Conservation (phyloP, 1,140 invertebrate species). For the Philopotamus ludificatus region DNA sequence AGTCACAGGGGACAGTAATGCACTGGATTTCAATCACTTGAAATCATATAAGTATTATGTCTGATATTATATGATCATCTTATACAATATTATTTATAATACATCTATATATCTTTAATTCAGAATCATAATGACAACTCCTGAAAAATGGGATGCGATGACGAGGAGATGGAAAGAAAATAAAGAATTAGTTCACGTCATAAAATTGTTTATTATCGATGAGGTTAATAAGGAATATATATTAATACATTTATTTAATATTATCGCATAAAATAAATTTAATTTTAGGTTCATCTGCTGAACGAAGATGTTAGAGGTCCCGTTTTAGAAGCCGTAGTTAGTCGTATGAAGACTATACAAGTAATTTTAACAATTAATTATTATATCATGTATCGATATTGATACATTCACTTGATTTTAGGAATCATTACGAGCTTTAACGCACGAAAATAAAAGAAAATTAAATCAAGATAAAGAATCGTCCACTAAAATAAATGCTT, state of each 20-base stretch:
- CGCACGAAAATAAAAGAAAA: too few relatives aligned
- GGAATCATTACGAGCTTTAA: slow-evolving; percentile 8
- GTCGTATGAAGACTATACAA: slow-evolving; percentile 68
- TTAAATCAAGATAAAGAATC: background rate
- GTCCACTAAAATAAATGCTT: slow-evolving; percentile 1
- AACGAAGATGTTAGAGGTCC: slow-evolving; percentile 71
- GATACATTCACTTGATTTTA: too few relatives aligned
- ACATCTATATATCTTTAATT: slow-evolving; percentile 13
- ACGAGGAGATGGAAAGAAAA: slow-evolving; percentile 72
- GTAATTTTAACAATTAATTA: slow-evolving; percentile 35
- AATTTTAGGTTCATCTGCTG: slow-evolving; percentile 62
- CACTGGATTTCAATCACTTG: slow-evolving; percentile 60
- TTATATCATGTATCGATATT: too few relatives aligned
- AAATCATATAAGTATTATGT: too few relatives aligned
- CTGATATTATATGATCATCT: too few relatives aligned
- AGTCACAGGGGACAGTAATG: slow-evolving; percentile 73
- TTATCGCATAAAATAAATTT: background rate
- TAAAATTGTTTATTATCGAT: slow-evolving; percentile 78
- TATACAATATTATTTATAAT: background rate
- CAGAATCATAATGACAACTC: slow-evolving; percentile 75
- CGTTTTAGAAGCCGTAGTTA: slow-evolving; percentile 76
- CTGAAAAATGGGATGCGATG: slow-evolving; percentile 82
- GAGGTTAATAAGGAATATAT: slow-evolving; percentile 57
- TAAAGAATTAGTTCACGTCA: slow-evolving; percentile 58
- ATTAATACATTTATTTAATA: background rate